Conservation (phyloP, 2,888 invertebrate species). For the Eristalinus aeneus region DNA sequence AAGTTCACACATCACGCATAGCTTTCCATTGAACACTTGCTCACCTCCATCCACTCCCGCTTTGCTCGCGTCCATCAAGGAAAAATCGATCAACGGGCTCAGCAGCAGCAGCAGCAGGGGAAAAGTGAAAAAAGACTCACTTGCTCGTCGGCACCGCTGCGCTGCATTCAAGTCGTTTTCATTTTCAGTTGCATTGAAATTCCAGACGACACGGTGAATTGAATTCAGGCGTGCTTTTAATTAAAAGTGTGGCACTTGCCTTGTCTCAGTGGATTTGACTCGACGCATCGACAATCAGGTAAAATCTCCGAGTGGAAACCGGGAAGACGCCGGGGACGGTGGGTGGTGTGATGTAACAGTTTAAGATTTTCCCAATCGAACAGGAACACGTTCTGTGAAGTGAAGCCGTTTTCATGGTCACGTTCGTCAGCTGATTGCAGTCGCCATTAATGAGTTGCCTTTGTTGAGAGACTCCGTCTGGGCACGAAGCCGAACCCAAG, state of each 20-base stretch:
- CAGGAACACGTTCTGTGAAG: conserved; percentile 18
- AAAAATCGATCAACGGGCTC: conserved; percentile 32
- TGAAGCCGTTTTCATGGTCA: conserved; percentile 37
- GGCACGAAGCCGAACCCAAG: neutral
- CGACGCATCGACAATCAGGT: neutral
- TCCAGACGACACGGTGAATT: conserved; percentile 14
- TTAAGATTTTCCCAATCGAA: neutral
- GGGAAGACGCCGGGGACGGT: neutral
- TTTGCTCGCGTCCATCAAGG: neutral
- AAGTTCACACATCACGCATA: conserved; percentile 34
- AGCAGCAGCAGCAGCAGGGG: neutral
- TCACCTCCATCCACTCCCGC: neutral
- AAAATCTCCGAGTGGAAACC: neutral
- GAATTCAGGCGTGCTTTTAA: neutral
- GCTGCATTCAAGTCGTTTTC: conserved; percentile 4
- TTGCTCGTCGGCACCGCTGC: neutral
- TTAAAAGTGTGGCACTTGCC: neutral
- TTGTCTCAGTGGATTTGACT: neutral
- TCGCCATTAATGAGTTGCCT: neutral
- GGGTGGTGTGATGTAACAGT: neutral
- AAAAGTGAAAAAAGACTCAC: conserved; percentile 41
- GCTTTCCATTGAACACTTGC: neutral
- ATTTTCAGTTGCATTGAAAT: conserved; percentile 31
- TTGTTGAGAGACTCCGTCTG: too few relatives aligned
- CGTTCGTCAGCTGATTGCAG: conserved; percentile 1